Evolutionary conservation across 2,797 vertebrate species (phyloP), one percentile per base, ranked within the genome.

Genomic region (Coreius guichenoti): DNA sequence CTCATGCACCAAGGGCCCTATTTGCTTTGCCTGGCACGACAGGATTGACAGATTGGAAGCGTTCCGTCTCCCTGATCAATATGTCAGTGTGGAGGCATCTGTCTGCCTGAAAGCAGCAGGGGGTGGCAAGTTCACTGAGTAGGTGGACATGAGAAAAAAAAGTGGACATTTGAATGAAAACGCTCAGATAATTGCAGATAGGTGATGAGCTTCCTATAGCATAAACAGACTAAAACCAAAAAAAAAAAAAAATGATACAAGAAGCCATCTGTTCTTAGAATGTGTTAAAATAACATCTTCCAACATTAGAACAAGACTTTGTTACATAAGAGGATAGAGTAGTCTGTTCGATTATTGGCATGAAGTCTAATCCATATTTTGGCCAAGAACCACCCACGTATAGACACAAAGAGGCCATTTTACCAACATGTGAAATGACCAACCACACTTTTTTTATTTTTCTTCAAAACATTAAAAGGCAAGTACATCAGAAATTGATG

Each of bases 11-110:
- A 76, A 92, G 89, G 92, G 89, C 91, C 39, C 36, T 73, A 74
- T 88, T 93, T 90, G 89, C 89, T 86, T 91, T 21, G 83, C 47
- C 85, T 89, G 92, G 92, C 92, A 90, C 63, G 88, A 68, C 87
- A 79, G 88, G 92, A 94, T 89, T 90, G 94, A 94, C 93, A 92
- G 94, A 93, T 92, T 58, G 92, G 91, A 81, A 82, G 81, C 78
- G 87, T 85, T 29, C 8, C 73, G 39, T 74, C 88, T 93, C 91
- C 92, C 92, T 88, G 92, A 95, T 95, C 94, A 94, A 94, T 95
- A 95, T 93, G 92, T 92, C 91, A 93, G 90, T 88, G 89, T 85
- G 2, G 84, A 92, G 93, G 90, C 93, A 94, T 94, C 93, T 93
- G 92, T 92, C 93, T 93, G 85, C 80, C 81, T 86, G 54, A 72